Base-by-base conservation (phyloP, 2,113 vertebrate species). In the Hydrolagus affinis region DNA sequence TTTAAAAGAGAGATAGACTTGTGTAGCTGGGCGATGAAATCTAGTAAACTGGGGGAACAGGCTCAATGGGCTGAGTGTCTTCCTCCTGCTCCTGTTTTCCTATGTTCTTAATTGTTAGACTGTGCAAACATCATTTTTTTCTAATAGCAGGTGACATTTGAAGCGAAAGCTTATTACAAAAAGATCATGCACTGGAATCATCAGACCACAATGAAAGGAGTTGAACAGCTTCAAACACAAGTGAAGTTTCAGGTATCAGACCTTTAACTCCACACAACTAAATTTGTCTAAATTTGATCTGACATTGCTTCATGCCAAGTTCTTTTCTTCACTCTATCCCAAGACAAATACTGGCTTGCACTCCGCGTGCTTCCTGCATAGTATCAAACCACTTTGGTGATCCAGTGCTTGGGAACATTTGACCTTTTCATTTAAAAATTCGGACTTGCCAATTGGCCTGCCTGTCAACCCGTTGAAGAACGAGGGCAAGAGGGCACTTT, bases 401-500 rank as follows among this genome's bases (percentile, higher is more conserved):
- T 83, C 78, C 62, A 66, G 78, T 83, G 21, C 78, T 83, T 83
- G 6, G 78, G 78, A 83, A 83, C 62, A 83, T 83, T 83, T 83
- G 78, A 83, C 78, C 78, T 83, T 83, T 83, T 83, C 66, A 83
- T 66, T 83, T 83, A 66, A 83, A 83, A 83, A 83, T 30, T 60
- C 66, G 78, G 60, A 68, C 78, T 83, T 83, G 78, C 25, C 78
- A 83, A 83, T 83, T 83, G 78, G 78, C 78, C 78, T 66, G 78
- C 25, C 90, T 92, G 92, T 91, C 91, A 92, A 44, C 92, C 91
- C 91, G 88, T 88, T 0, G 3, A 89, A 86, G 90, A 91, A 89
- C 86, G 87, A 92, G 90, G 92, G 91, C 90, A 91, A 90, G 91
- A 66, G 78, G 89, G 89, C 90, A 91, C 91, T 90, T 90, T 91